These are phyloP conservation scores for Aepyceros melampus DNA, from an alignment of 2,113 vertebrate species.

Conservation along the genomic window DNA sequence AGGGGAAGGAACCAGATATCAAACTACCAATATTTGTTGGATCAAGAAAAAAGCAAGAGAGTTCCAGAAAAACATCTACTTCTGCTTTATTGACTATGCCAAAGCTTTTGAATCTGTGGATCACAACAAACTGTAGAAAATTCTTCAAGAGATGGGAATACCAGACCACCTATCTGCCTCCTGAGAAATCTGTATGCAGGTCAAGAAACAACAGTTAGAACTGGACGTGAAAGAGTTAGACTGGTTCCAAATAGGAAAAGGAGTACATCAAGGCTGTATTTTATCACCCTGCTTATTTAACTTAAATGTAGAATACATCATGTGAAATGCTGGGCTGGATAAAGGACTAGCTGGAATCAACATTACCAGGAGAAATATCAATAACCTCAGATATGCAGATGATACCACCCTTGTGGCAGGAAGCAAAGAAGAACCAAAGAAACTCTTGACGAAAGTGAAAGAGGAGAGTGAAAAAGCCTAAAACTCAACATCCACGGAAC, in stretches of 20 bases:
- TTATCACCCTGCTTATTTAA: background rate
- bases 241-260: background rate
- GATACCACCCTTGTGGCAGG: background rate
- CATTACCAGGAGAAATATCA: background rate
- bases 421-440: background rate
- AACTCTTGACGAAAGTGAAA: background rate
- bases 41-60: background rate
- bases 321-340: rapidly evolving
- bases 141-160: background rate
- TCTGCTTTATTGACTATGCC: background rate
- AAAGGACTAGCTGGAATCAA: background rate
- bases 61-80: background rate
- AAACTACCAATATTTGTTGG: background rate
- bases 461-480: background rate
- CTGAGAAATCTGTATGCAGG: background rate
- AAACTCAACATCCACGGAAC: background rate
- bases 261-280: background rate
- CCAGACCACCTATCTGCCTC: background rate
- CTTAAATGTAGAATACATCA: background rate
- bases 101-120: background rate
- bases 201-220: background rate
- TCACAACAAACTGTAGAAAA: background rate
- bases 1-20: background rate
- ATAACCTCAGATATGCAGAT: background rate
- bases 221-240: background rate